phyloP scores from a whole-genome alignment of 2,888 invertebrate genomes.

The Andrena trimmerana region DNA sequence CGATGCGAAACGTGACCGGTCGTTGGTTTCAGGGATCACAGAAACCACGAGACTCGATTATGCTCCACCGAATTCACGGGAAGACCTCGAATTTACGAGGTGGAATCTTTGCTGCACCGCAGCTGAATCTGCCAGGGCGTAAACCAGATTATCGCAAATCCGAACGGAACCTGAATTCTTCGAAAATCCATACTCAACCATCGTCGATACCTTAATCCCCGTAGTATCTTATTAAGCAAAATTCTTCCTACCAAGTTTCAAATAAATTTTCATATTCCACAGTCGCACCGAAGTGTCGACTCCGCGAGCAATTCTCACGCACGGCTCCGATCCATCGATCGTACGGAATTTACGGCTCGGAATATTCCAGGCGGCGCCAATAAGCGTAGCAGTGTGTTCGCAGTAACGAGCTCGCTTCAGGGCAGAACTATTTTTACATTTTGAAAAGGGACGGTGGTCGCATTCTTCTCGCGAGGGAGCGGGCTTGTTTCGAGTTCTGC shows the following conservation, averaged over 20 bases:
- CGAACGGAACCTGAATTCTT: constrained; percentile 1
- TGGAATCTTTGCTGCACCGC: constrained; percentile 42
- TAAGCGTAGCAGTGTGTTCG: neutral
- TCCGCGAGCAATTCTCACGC: neutral
- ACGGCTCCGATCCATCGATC: neutral
- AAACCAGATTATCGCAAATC: constrained; percentile 14
- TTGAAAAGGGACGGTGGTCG: neutral
- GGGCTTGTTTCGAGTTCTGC: constrained; percentile 16
- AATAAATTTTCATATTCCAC: neutral
- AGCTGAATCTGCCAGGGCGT: neutral
- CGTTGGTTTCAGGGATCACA: constrained; percentile 72
- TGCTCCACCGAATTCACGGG: constrained; percentile 60
- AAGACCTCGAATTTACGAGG: constrained; percentile 54
- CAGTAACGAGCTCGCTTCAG: constrained; percentile 21
- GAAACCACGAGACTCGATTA: constrained; percentile 71
- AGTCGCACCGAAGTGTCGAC: no score
- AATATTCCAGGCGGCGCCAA: neutral
- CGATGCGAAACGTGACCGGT: constrained; percentile 74
- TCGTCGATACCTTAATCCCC: neutral
- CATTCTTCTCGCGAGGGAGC: neutral
- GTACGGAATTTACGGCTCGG: neutral
- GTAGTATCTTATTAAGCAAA: neutral
- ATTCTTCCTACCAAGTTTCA: no score
- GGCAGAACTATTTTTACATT: neutral
- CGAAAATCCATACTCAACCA: neutral